Evolutionary conservation across 1,140 invertebrate species (phyloP).

Genomic region (Drosophila setifemur): DNA sequence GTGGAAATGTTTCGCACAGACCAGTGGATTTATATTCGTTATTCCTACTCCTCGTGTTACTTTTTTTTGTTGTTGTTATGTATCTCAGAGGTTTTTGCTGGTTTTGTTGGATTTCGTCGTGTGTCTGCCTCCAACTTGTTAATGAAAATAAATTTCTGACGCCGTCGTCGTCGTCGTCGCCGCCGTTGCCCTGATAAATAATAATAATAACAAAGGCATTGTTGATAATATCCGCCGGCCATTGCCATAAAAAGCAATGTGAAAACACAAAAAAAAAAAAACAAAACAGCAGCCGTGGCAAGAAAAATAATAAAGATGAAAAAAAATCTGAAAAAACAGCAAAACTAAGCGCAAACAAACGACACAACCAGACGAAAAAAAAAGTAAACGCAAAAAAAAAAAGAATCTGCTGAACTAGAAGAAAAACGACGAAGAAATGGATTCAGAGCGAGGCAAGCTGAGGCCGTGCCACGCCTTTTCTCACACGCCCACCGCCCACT

Average conservation of each 20-base stretch:
- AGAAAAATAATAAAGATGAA: conserved; percentile 4
- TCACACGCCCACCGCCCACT: background rate
- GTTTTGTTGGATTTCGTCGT: conserved; percentile 8
- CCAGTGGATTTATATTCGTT: conserved; percentile 24
- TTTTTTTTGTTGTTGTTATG: conserved; percentile 7
- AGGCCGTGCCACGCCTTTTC: conserved; percentile 41
- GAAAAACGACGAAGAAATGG: too few species aligned
- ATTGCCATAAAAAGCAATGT: conserved; percentile 54
- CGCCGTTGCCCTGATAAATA: conserved; percentile 60
- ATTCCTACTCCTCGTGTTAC: conserved; percentile 21
- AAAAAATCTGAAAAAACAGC: conserved; percentile 2
- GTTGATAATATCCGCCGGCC: conserved; percentile 71
- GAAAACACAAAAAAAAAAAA: conserved; percentile 30
- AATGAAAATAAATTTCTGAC: conserved; percentile 75
- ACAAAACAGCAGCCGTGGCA: conserved; percentile 12
- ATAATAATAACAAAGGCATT: conserved; percentile 60
- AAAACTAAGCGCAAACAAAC: conserved; percentile 38
- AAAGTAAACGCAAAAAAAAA: background rate
- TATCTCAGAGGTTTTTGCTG: background rate
- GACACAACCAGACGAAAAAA: conserved; percentile 14
- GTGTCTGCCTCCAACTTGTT: conserved; percentile 57
- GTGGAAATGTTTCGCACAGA: conserved; percentile 15
- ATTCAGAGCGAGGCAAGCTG: conserved; percentile 1
- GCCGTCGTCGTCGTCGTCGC: conserved; percentile 25
- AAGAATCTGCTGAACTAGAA: conserved; percentile 20